phyloP scores from a whole-genome alignment of 2,113 vertebrate species.

The Ailuropoda melanoleuca region DNA sequence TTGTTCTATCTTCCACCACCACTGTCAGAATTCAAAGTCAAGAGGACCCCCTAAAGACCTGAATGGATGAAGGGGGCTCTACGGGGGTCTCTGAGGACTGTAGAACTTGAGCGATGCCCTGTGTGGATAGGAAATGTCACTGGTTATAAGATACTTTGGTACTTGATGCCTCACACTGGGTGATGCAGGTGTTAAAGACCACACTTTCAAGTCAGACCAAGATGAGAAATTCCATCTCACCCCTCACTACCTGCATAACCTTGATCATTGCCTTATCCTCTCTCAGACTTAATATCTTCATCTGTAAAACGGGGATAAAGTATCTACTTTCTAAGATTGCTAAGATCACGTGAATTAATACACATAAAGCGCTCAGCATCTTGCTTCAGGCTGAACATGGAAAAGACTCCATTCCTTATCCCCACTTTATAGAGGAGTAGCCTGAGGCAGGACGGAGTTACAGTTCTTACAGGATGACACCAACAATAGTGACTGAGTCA shows the following conservation, averaged over 20 bases:
- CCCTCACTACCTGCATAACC: background rate
- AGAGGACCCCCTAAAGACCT: background rate
- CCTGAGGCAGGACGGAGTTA: background rate
- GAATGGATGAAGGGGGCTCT: background rate
- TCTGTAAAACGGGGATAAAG: background rate
- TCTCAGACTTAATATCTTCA: background rate
- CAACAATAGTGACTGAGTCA: background rate
- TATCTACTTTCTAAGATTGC: background rate
- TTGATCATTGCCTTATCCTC: background rate
- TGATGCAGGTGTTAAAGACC: background rate
- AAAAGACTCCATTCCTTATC: background rate
- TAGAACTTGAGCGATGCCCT: too few species aligned
- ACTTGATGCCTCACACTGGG: rapidly evolving
- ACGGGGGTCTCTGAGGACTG: background rate
- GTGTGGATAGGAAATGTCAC: background rate
- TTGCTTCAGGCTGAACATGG: background rate
- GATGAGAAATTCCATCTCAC: background rate
- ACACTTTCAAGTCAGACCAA: background rate
- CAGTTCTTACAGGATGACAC: background rate
- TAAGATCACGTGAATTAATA: background rate
- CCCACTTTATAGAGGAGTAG: background rate
- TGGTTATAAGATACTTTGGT: background rate
- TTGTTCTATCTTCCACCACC: background rate
- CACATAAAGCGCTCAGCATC: background rate
- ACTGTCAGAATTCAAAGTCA: background rate